Percentiles rank a stretch among this genome's conserved stretches.
Conservation (phyloP, 2,888 invertebrate species). For the Hetaerina titia region DNA sequence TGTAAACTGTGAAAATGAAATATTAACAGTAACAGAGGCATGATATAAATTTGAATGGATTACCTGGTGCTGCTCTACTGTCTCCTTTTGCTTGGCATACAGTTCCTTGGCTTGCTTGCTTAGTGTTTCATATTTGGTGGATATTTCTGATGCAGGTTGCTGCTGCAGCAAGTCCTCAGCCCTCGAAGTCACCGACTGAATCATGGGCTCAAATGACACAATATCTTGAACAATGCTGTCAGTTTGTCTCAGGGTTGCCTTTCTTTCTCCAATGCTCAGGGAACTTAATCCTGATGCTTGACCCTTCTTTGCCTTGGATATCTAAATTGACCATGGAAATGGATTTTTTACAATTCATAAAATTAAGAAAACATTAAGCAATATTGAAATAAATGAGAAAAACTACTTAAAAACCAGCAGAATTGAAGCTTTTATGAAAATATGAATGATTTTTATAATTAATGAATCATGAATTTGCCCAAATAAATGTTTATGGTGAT, state of each 20-base stretch:
- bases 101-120: constrained; percentile 94
- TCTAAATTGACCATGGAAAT: constrained; percentile 71
- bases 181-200: constrained; percentile 95
- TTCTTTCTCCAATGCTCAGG: constrained; percentile 90
- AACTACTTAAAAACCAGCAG: too few relatives aligned
- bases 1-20: too few relatives aligned
- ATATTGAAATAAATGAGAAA: neutral
- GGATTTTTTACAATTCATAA: constrained; percentile 45
- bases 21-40: neutral
- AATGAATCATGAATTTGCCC: too few relatives aligned
- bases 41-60: neutral
- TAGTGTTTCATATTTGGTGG: constrained; percentile 92
- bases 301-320: constrained; percentile 88
- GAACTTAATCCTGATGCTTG: constrained; percentile 87
- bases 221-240: constrained; percentile 98
- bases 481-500: too few relatives aligned
- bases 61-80: constrained; percentile 88
- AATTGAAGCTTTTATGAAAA: too few relatives aligned
- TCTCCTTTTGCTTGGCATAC: constrained; percentile 89
- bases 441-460: too few relatives aligned
- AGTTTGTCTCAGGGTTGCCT: constrained; percentile 92
- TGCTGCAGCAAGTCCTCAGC: constrained; percentile 95
- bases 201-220: constrained; percentile 97
- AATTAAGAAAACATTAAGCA: neutral
- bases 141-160: constrained; percentile 94